A percentile compares a stretch with the other conserved stretches of the same genome.
Conservation (phyloP, 1,140 invertebrate species). For the Brachystomella parvula region DNA sequence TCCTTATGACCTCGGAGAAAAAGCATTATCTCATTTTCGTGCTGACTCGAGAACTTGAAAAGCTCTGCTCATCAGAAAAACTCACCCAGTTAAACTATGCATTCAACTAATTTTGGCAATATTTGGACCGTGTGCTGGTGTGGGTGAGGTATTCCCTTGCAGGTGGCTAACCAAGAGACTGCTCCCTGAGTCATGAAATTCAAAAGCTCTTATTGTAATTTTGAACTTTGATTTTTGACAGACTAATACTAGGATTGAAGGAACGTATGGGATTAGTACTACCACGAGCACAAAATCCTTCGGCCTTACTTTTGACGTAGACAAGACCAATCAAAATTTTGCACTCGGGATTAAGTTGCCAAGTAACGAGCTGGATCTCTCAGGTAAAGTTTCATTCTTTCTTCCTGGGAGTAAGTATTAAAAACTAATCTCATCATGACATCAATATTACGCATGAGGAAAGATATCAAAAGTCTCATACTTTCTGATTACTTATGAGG, state of each 20-base stretch:
- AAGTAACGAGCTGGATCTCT: constrained; percentile 7
- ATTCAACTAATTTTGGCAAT: no score
- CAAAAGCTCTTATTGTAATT: no score
- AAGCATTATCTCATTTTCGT: no score
- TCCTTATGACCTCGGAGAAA: no score
- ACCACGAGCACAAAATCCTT: constrained; percentile 10
- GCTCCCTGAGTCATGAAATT: no score
- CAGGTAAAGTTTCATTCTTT: constrained; percentile 15
- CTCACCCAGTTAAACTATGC: no score
- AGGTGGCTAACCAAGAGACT: no score
- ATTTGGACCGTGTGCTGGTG: no score
- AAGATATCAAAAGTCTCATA: background rate
- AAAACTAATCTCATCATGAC: no score
- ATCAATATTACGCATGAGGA: background rate
- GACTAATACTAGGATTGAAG: constrained; percentile 16
- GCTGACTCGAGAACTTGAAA: no score
- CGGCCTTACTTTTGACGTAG: constrained; percentile 17
- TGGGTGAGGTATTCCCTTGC: no score
- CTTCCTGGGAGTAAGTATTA: background rate
- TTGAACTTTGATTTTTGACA: background rate
- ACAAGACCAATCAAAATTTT: constrained; percentile 16
- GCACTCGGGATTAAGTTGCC: constrained; percentile 4
- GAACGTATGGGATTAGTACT: constrained; percentile 16
- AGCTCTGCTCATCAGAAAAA: no score
- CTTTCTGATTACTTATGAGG: background rate